Percentiles rank a stretch among this genome's conserved stretches.
phyloP scores from a whole-genome alignment of 2,113 vertebrate species.

The Caranx melampygus region DNA sequence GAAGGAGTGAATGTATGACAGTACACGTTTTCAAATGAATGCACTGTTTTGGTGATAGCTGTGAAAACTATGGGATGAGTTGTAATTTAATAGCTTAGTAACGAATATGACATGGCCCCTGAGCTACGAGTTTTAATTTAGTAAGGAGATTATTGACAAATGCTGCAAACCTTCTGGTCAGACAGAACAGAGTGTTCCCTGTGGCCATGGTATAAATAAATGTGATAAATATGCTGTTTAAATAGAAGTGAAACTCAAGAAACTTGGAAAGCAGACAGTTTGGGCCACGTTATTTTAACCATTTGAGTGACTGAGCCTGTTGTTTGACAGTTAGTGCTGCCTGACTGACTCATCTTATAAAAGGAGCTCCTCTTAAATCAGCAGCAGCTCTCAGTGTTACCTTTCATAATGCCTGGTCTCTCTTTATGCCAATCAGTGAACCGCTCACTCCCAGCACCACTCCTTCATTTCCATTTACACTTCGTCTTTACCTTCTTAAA shows the following conservation, averaged over 20 bases:
- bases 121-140: slow-evolving; percentile 31
- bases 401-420: slow-evolving; percentile 34
- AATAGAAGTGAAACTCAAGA: slow-evolving; percentile 4
- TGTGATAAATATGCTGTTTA: neutral
- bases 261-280: neutral
- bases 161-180: neutral
- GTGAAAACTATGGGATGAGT: neutral
- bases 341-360: neutral
- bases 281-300: slow-evolving; percentile 10
- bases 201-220: slow-evolving; percentile 6
- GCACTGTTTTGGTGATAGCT: neutral
- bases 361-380: slow-evolving; percentile 19
- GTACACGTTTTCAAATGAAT: neutral
- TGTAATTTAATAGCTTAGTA: neutral
- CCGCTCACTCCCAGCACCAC: slow-evolving; percentile 3
- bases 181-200: neutral
- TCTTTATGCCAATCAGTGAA: slow-evolving; percentile 23
- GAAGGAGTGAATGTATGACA: neutral
- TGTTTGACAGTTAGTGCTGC: slow-evolving; percentile 16
- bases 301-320: slow-evolving; percentile 1
- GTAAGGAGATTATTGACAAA: slow-evolving; percentile 5
- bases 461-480: slow-evolving; percentile 27
- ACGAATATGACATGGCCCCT: neutral
- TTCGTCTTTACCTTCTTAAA: slow-evolving; percentile 11
- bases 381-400: neutral